phyloP scores from a whole-genome alignment of 2,888 invertebrate species.

The Caenorhabditis imperialis region DNA sequence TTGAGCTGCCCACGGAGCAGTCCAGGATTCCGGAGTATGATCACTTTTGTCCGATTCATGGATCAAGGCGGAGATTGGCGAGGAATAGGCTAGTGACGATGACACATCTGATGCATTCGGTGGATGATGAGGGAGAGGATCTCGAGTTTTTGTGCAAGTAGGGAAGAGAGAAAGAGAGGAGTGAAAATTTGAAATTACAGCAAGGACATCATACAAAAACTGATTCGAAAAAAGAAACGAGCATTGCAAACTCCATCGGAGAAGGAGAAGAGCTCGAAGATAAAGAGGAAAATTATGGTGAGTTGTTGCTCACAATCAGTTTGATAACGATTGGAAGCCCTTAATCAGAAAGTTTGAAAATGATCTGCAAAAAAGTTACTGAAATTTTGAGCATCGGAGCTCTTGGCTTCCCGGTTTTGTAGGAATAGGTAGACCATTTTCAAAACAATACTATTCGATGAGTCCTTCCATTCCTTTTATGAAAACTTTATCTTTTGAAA shows the following conservation, averaged over 20 bases:
- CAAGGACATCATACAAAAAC: constrained; percentile 71
- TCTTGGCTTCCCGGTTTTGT: too few relatives aligned
- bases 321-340: too few relatives aligned
- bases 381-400: too few relatives aligned
- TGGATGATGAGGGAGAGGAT: constrained; percentile 53
- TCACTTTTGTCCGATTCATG: constrained; percentile 77
- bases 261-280: constrained; percentile 60
- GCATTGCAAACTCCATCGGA: constrained; percentile 49
- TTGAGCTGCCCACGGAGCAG: constrained; percentile 43
- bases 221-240: constrained; percentile 67
- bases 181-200: constrained; percentile 61
- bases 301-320: constrained; percentile 5
- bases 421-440: too few relatives aligned
- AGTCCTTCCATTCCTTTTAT: too few relatives aligned
- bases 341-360: neutral
- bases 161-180: neutral
- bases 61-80: constrained; percentile 65
- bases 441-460: too few relatives aligned
- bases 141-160: constrained; percentile 55
- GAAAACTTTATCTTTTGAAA: too few relatives aligned
- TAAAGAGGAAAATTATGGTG: constrained; percentile 70
- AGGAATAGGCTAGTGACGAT: constrained; percentile 60
- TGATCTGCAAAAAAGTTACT: too few relatives aligned
- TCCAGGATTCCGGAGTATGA: constrained; percentile 72
- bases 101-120: constrained; percentile 65